These are phyloP conservation scores for Eilema griseolum DNA, from an alignment of 2,888 invertebrate genomes.

Conservation along the genomic window DNA sequence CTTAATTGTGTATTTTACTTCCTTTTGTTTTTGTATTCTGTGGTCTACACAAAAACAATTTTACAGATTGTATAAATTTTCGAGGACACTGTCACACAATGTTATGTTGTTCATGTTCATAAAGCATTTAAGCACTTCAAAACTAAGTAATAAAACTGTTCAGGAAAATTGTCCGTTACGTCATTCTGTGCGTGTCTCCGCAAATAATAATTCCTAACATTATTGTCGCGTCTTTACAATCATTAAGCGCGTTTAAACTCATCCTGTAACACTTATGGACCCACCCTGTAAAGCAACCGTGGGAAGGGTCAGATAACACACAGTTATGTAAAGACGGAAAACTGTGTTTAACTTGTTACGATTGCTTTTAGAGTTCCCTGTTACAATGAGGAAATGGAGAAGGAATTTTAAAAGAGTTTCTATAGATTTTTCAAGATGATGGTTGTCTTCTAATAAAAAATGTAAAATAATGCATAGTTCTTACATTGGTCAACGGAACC, in stretches of 20 bases:
- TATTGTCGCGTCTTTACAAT: constrained; percentile 55
- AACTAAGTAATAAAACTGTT: not conserved
- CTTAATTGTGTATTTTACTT: too few relatives aligned
- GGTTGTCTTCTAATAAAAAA: not conserved
- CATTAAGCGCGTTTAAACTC: constrained; percentile 47
- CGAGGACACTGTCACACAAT: not conserved
- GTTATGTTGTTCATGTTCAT: not conserved
- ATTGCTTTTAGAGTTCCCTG: constrained; percentile 65
- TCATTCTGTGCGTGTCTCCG: constrained; percentile 17
- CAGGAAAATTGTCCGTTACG: constrained; percentile 6
- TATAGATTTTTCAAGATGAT: not conserved
- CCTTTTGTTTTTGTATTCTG: too few relatives aligned
- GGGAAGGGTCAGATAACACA: constrained; percentile 73
- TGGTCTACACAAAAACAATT: not conserved
- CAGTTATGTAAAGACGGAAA: constrained; percentile 81
- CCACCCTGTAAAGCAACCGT: constrained; percentile 65
- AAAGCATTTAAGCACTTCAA: constrained; percentile 4
- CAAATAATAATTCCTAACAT: constrained; percentile 21
- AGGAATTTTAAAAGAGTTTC: not conserved
- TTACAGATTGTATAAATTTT: not conserved
- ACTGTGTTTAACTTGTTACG: constrained; percentile 71
- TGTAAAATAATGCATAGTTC: not conserved
- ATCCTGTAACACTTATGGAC: constrained; percentile 27
- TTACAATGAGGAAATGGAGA: constrained; percentile 27
- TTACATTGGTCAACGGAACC: not conserved